A percentile compares a stretch with the other conserved stretches of the same genome.
Evolutionary conservation across 2,797 vertebrate genomes (phyloP).

Genomic region (Crenichthys baileyi): DNA sequence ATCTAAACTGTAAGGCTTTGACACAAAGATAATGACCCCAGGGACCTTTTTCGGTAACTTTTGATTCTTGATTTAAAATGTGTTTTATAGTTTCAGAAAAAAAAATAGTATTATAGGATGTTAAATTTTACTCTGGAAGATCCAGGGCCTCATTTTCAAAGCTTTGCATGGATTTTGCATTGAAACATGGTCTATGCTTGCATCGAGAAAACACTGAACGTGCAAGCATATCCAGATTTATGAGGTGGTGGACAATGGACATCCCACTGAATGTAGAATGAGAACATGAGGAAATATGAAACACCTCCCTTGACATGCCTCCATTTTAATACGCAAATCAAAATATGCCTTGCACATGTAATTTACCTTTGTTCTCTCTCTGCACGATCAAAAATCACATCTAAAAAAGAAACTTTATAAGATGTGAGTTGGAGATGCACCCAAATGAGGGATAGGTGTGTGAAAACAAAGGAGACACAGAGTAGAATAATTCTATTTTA

Average conservation of each 20-base stretch:
- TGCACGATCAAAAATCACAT: not conserved
- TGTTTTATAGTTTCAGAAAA: not conserved
- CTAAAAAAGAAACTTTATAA: not conserved
- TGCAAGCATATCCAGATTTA: not conserved
- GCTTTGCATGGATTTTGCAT: not conserved
- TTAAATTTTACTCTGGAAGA: not conserved
- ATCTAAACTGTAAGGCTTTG: not conserved
- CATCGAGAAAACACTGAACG: not conserved
- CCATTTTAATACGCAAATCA: not conserved
- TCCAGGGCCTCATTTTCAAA: not conserved
- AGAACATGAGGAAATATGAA: no score
- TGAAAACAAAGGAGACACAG: not conserved
- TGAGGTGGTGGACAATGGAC: not conserved
- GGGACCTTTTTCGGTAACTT: not conserved
- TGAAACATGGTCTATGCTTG: not conserved
- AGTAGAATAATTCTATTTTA: no score
- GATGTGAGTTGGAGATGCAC: no score
- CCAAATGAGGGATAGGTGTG: not conserved
- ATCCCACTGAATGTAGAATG: no score
- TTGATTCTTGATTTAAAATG: not conserved
- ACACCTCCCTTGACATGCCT: not conserved
- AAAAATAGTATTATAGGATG: not conserved
- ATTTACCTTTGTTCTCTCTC: not conserved
- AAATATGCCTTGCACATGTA: not conserved
- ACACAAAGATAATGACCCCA: not conserved